Evolutionary conservation across 2,113 vertebrate genomes (phyloP).

Genomic region (Lates calcarifer): DNA sequence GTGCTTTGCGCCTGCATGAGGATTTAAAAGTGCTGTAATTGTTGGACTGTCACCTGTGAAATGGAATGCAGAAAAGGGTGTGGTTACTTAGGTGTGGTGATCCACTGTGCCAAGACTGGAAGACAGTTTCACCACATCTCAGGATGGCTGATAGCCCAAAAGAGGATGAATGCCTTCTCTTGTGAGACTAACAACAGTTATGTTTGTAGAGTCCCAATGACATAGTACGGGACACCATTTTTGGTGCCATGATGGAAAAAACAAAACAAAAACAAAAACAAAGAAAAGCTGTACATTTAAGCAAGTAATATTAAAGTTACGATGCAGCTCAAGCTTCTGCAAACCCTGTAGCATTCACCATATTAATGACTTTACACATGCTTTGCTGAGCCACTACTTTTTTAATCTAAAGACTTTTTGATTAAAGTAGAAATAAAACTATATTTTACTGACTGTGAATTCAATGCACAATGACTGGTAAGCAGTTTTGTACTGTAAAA

Average conservation of each 20-base stretch:
- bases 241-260: background rate
- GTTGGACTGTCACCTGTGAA: background rate
- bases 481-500: constrained; percentile 25
- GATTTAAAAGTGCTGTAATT: background rate
- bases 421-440: constrained; percentile 2
- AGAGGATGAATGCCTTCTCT: background rate
- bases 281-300: background rate
- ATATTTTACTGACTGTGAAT: constrained; percentile 38
- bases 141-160: background rate
- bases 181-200: background rate
- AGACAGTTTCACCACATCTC: background rate
- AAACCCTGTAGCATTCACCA: background rate
- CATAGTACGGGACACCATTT: background rate
- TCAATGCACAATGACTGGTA: background rate
- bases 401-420: constrained; percentile 1
- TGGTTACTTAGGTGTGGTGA: constrained; percentile 6
- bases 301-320: background rate
- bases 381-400: constrained; percentile 2
- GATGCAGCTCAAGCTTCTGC: background rate
- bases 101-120: background rate
- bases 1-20: background rate
- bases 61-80: background rate
- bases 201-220: background rate
- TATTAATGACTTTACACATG: background rate
- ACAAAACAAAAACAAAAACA: background rate